These are phyloP conservation scores for Agapornis canus DNA, from an alignment of 2,797 vertebrate genomes.

Conservation along the genomic window DNA sequence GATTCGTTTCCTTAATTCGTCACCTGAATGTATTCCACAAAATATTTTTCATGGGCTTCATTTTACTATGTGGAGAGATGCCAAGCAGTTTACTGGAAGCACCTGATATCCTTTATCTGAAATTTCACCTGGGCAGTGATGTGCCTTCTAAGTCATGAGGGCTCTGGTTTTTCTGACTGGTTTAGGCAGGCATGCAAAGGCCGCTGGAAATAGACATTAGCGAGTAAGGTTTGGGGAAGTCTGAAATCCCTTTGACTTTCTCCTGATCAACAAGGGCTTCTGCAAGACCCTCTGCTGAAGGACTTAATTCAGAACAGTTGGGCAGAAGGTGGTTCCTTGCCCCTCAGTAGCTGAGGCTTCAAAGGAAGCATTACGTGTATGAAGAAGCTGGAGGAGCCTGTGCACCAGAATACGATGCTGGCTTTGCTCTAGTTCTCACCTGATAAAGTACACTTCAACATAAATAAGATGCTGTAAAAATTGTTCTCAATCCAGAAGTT, in stretches of 20 bases:
- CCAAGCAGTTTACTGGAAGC: conserved; percentile 51
- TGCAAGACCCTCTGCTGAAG: background rate
- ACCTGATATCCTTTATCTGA: background rate
- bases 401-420: background rate
- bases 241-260: background rate
- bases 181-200: background rate
- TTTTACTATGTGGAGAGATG: conserved; percentile 24
- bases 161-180: background rate
- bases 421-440: background rate
- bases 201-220: fast-evolving
- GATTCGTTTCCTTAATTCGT: conserved; percentile 42
- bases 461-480: background rate
- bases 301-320: background rate
- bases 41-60: conserved; percentile 43
- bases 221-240: background rate
- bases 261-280: background rate
- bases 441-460: background rate
- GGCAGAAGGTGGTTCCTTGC: background rate
- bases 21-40: conserved; percentile 45
- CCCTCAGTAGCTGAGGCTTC: background rate
- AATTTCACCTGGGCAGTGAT: background rate
- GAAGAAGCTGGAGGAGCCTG: background rate
- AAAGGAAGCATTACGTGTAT: background rate
- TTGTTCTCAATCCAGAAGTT: background rate
- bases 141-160: background rate